Evolutionary conservation across 2,888 invertebrate species (phyloP), one percentile per base, ranked within the genome.

Genomic region (Chironomus riparius): DNA sequence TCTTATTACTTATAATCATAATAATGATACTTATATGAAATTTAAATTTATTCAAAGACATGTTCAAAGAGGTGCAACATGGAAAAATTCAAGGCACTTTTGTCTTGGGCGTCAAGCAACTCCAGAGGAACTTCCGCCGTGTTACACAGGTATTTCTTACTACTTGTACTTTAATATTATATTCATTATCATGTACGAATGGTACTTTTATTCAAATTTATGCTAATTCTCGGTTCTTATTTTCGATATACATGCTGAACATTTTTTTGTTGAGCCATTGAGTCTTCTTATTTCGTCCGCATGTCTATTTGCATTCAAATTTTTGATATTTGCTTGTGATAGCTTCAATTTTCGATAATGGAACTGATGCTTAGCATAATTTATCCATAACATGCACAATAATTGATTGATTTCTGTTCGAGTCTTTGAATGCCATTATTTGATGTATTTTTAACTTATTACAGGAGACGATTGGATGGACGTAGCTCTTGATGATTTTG

Each of bases 61-160:
- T 85, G 98, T 98, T 70, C 93, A 95, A 82, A 88, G 98, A 38
- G 97, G 98, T 48, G 97, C 97, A 77, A 97, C 97, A 56, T 98
- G 98, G 98, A 93, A 93, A 83, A 93, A 92, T 50, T 89, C 91
- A 15, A 84, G 90, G 0, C 91, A 91, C 81, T 90, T 88, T 88
- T 91, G 91, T 80, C 87, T 89, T 80, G 91, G 92, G 6, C 88
- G 92, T 50, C 88, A 89, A 50, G 94, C 96, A 12, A 90, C 92
- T 3, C 87, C 89, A 13, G 86, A 88, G 4, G 97, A 97, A 82
- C 88, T 98, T 78, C 96, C 96, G 10, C 87, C 91, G 13, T 95
- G 95, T 82, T 94, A 89, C 81, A 84, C 85, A 70, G 84, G 84
- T 80, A 77, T 71, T 21, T 68, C 38, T 38, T 10, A 38, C 38